These are phyloP conservation scores for Tolypeutes matacus DNA, from an alignment of 2,797 vertebrate species.

Conservation along the genomic window DNA sequence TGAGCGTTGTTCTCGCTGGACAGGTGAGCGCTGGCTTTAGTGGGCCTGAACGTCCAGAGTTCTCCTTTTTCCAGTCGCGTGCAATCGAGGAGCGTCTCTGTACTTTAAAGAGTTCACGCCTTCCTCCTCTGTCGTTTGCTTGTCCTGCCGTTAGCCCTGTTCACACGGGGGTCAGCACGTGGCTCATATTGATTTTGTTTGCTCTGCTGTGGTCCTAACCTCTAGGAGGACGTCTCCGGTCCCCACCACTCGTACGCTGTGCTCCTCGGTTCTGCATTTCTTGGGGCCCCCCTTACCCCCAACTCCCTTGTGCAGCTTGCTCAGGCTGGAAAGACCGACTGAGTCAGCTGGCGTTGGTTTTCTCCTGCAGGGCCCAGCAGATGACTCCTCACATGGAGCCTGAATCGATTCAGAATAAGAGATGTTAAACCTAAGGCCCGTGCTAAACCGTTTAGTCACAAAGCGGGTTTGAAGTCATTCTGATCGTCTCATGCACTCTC, in stretches of 20 bases:
- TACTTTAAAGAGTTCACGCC: background rate
- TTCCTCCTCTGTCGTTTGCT: background rate
- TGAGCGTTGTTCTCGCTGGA: background rate
- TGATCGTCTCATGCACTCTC: background rate
- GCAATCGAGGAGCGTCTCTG: background rate
- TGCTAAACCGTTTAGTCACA: background rate
- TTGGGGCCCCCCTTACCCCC: background rate
- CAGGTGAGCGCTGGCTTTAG: background rate
- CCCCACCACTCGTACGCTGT: background rate
- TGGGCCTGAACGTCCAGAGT: background rate
- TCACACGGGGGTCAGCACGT: background rate
- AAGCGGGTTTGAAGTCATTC: background rate
- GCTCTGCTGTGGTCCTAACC: background rate
- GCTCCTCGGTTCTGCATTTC: background rate
- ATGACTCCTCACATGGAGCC: background rate
- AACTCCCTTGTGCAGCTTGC: background rate
- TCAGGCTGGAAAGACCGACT: background rate
- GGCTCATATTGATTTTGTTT: conserved; percentile 4
- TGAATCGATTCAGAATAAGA: background rate
- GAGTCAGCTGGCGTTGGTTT: background rate
- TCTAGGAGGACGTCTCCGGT: background rate
- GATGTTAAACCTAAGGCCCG: background rate
- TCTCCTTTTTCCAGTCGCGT: background rate
- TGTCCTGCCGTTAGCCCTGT: background rate
- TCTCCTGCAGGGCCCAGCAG: background rate